Base-by-base conservation (phyloP, 2,888 invertebrate genomes). In the Campaea margaritaria region DNA sequence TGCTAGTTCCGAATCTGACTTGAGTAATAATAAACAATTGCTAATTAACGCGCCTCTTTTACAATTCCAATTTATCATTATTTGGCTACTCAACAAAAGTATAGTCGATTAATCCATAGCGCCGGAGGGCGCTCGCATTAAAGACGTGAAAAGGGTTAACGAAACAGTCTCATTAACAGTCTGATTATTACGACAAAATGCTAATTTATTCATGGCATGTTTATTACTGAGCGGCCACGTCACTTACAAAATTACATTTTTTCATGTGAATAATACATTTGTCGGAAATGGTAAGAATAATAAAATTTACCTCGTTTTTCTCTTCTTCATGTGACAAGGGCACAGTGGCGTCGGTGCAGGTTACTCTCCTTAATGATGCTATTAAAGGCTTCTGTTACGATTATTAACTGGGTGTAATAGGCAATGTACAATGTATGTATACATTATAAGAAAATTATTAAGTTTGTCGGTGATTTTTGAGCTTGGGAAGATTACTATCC, bases 221-320 rank as follows among this genome's bases (percentile, higher is more conserved):
- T 31, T 48, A 15, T 21, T 21, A 38, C 38, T 39, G 34, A 44
- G 47, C 31, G 57, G 45, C 57, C 58, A 45, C 38, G 39, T 67
- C 51, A 60, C 58, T 58, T 64, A 50, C 63, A 42, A 64, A 68
- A 66, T 69, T 64, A 55, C 62, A 62, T 62, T 62, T 64, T 65
- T 56, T 63, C 55, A 39, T 28, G 44, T 70, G 60, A 71, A 70
- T 73, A 68, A 72, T 3, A 62, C 45, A 44, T 54, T 15, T 28
- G 28, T 7, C 42, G 56, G 49, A 54, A 55, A 58, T 7, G 38
- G 34, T 44, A 5, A 28, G 34, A 38, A 43, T 52, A 15, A 34
- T 44, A 21, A 2, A 21, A 5, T 21, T 49, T n/a, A 45, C 27
- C 55, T 27, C 49, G 31, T 45, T 39, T 56, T 50, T 16, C 15